Evolutionary conservation across 2,113 vertebrate genomes (phyloP).

Genomic region (Proteles cristata): DNA sequence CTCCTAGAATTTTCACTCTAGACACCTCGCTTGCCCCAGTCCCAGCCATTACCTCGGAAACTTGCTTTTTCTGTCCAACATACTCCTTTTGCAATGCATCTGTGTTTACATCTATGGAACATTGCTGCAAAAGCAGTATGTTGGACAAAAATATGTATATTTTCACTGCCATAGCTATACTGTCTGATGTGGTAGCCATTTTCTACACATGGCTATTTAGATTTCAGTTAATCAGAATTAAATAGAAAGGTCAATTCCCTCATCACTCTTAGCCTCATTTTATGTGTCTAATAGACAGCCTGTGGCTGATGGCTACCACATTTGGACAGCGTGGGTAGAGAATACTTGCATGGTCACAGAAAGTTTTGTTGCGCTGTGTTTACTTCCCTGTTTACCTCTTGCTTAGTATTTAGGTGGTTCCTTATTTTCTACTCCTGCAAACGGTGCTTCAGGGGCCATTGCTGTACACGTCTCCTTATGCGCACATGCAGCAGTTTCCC

Average conservation of each 20-base stretch:
- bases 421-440: not conserved
- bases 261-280: not conserved
- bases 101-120: not conserved
- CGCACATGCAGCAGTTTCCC: not conserved
- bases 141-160: not conserved
- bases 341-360: not conserved
- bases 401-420: not conserved
- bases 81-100: not conserved
- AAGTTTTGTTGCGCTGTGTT: not conserved
- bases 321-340: not conserved
- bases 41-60: not conserved
- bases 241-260: not conserved
- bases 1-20: not conserved
- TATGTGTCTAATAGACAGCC: not conserved
- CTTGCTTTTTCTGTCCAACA: not conserved
- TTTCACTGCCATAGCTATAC: not conserved
- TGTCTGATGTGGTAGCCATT: not conserved
- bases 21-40: not conserved
- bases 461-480: not conserved
- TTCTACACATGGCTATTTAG: not conserved
- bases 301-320: not conserved
- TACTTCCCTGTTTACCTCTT: not conserved
- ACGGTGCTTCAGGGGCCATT: not conserved
- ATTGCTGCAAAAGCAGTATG: too few relatives aligned
- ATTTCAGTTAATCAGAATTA: not conserved